These are phyloP conservation scores for Bimastos eiseni DNA, from an alignment of 2,888 invertebrate genomes.

Conservation along the genomic window DNA sequence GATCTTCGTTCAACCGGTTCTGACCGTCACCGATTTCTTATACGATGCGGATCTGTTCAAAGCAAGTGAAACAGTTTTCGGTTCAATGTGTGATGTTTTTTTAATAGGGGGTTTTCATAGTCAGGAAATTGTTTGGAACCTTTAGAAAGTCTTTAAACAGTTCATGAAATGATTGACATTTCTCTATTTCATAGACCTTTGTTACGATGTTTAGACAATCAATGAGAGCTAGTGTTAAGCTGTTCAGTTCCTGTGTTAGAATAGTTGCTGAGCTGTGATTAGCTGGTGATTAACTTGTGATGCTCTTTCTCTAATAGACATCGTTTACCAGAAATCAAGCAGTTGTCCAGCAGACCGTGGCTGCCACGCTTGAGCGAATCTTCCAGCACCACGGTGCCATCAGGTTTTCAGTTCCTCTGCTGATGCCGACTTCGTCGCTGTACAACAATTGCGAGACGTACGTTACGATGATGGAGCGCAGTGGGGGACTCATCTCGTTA, in stretches of 20 bases:
- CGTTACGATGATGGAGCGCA: constrained; percentile 83
- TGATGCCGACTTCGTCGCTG: constrained; percentile 70
- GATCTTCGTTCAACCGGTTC: constrained; percentile 65
- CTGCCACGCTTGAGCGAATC: constrained; percentile 52
- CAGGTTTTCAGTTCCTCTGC: constrained; percentile 76
- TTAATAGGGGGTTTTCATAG: not conserved
- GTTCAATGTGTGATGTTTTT: too few relatives aligned
- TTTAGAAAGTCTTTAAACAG: not conserved
- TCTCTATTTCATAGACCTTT: not conserved
- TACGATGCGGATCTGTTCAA: constrained; percentile 72
- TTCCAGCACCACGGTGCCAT: constrained; percentile 71
- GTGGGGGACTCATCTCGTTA: constrained; percentile 80
- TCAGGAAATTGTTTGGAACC: not conserved
- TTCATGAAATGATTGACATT: not conserved
- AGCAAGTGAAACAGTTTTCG: constrained; percentile 43
- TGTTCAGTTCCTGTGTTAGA: not conserved
- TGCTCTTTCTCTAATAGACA: constrained; percentile 42
- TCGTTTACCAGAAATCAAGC: constrained; percentile 62
- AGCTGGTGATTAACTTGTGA: not conserved
- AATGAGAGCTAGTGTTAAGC: not conserved
- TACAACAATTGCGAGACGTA: constrained; percentile 57
- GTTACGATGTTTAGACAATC: too few relatives aligned
- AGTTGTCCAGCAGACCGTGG: constrained; percentile 66
- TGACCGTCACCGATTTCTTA: constrained; percentile 76
- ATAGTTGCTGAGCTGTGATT: not conserved